Percentiles rank a stretch among this genome's conserved stretches.
These are phyloP conservation scores for Lycodopsis pacificus DNA, from an alignment of 2,797 vertebrate species.

Conservation along the genomic window DNA sequence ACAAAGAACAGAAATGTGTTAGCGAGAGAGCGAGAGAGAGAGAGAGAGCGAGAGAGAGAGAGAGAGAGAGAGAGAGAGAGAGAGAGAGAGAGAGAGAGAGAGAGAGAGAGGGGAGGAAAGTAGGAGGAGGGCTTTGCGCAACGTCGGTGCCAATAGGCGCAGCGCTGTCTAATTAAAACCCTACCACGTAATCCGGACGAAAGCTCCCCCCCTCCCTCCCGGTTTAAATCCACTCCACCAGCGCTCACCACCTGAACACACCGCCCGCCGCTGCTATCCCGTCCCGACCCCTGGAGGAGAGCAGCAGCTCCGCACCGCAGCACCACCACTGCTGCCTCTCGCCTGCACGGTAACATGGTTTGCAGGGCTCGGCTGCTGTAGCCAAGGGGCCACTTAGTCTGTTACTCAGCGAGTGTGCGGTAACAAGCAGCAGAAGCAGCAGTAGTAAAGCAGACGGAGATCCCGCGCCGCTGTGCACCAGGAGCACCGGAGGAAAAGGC, in stretches of 20 bases:
- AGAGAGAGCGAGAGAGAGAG: constrained; percentile 5
- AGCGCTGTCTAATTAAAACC: constrained; percentile 83
- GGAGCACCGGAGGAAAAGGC: constrained; percentile 42
- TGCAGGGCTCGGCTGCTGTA: constrained; percentile 74
- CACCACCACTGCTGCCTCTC: constrained; percentile 59
- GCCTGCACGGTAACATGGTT: constrained; percentile 77
- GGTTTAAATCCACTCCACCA: constrained; percentile 82
- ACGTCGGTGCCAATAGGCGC: constrained; percentile 77
- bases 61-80: constrained; percentile 4
- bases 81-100: constrained; percentile 5
- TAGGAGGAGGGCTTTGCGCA: constrained; percentile 66
- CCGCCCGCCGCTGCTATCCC: constrained; percentile 39
- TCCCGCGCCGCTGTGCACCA: constrained; percentile 1
- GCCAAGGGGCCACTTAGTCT: constrained; percentile 55
- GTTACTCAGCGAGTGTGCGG: constrained; percentile 20
- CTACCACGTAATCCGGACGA: constrained; percentile 81
- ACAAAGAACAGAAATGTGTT: constrained; percentile 12
- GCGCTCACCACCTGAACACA: constrained; percentile 58
- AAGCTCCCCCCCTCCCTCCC: constrained; percentile 79
- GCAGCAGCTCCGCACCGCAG: constrained; percentile 37
- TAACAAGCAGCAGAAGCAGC: constrained; percentile 11
- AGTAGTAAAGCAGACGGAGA: constrained; percentile 12
- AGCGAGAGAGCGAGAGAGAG: too few species aligned
- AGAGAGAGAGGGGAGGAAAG: constrained; percentile 3
- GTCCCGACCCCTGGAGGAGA: constrained; percentile 58